Conservation (phyloP, 2,888 invertebrate species). For the Ophion costatus region DNA sequence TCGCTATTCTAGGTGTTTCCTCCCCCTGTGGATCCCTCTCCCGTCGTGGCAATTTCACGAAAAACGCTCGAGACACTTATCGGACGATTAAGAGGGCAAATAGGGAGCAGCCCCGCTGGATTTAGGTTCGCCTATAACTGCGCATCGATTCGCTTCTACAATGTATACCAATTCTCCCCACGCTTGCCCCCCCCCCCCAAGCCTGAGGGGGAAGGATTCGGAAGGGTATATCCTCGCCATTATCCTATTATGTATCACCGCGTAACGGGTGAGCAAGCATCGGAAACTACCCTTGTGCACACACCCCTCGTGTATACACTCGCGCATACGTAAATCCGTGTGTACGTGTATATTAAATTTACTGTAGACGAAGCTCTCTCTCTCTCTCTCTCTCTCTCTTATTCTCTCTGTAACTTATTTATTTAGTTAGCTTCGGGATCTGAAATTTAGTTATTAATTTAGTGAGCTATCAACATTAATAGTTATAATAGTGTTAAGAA, state of each 20-base stretch:
- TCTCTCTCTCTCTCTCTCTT: no score
- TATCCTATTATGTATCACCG: conserved; percentile 52
- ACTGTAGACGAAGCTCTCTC: neutral
- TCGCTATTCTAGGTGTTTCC: neutral
- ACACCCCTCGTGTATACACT: conserved; percentile 5
- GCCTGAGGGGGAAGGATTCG: neutral
- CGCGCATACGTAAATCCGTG: neutral
- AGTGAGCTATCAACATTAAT: no score
- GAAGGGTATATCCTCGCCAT: conserved; percentile 19
- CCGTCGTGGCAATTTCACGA: conserved; percentile 17
- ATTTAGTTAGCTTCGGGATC: no score
- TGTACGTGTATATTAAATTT: conserved; percentile 14
- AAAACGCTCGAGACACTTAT: conserved; percentile 78
- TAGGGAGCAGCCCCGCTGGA: conserved; percentile 72
- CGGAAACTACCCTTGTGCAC: conserved; percentile 26
- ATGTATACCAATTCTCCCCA: conserved; percentile 19
- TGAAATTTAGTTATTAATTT: no score
- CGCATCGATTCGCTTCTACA: conserved; percentile 32
- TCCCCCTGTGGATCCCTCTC: neutral
- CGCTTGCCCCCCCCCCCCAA: conserved; percentile 8
- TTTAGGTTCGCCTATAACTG: conserved; percentile 39
- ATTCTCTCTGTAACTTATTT: no score
- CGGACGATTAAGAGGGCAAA: conserved; percentile 82
- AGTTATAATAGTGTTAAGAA: no score
- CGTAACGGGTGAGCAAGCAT: conserved; percentile 57